A percentile compares a stretch with the other conserved stretches of the same genome.
Conservation (phyloP, 2,888 invertebrate species). For the Myopa testacea region DNA sequence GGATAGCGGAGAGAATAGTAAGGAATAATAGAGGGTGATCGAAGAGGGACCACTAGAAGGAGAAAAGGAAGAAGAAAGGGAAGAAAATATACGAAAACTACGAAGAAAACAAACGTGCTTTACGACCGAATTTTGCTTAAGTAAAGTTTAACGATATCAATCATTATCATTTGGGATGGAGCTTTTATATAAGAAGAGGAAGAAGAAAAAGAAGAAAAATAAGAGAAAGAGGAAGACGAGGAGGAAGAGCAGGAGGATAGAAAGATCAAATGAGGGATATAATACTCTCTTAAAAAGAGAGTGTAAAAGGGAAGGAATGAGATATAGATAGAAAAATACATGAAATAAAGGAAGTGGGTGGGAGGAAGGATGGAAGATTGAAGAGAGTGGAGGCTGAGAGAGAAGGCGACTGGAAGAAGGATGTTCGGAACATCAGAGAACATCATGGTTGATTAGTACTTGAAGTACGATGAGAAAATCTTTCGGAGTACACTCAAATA, state of each 20-base stretch:
- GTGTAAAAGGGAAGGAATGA: background rate
- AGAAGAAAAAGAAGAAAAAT: background rate
- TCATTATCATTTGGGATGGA: slow-evolving; percentile 15
- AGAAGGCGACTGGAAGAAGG: too few relatives aligned
- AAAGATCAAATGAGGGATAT: too few relatives aligned
- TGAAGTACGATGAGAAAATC: too few relatives aligned
- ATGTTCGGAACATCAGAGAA: too few relatives aligned
- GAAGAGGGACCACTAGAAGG: background rate
- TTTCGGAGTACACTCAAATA: too few relatives aligned
- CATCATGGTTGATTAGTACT: too few relatives aligned
- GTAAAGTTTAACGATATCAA: slow-evolving; percentile 45
- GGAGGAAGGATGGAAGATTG: background rate
- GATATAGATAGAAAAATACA: background rate
- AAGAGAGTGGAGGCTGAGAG: too few relatives aligned
- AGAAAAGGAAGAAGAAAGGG: background rate
- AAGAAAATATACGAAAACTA: slow-evolving; percentile 5
- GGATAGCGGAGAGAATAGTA: background rate
- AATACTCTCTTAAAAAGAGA: background rate
- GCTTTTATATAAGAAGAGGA: slow-evolving; percentile 12
- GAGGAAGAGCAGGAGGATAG: background rate
- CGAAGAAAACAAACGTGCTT: slow-evolving; percentile 20
- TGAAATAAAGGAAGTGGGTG: background rate
- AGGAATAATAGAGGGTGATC: background rate
- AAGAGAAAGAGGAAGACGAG: background rate
- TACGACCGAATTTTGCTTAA: slow-evolving; percentile 34